Evolutionary conservation across 1,140 invertebrate genomes (phyloP).

Genomic region (Agraylea sexmaculata): DNA sequence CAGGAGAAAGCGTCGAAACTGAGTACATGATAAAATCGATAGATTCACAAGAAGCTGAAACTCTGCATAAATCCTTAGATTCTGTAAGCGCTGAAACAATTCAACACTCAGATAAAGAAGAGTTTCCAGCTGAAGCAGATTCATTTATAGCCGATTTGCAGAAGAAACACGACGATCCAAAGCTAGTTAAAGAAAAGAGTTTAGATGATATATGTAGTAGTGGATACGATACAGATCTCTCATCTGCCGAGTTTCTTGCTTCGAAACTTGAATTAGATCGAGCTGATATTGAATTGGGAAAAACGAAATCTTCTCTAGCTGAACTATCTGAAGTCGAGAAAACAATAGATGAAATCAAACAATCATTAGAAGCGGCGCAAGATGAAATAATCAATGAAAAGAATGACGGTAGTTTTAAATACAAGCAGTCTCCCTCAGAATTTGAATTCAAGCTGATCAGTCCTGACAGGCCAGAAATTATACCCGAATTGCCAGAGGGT

Average conservation of each 20-base stretch:
- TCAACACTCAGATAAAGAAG: constrained; percentile 32
- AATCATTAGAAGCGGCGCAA: constrained; percentile 51
- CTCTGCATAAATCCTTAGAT: constrained; percentile 39
- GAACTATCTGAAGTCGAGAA: constrained; percentile 44
- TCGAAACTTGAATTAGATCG: constrained; percentile 41
- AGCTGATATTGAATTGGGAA: constrained; percentile 32
- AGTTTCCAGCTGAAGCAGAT: constrained; percentile 37
- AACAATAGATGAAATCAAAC: constrained; percentile 56
- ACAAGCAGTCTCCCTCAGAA: constrained; percentile 58
- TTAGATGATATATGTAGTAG: constrained; percentile 47
- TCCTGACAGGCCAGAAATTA: constrained; percentile 38
- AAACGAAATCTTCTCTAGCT: constrained; percentile 33
- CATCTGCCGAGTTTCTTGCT: constrained; percentile 48
- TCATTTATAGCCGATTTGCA: constrained; percentile 37
- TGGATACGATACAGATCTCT: constrained; percentile 52
- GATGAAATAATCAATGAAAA: constrained; percentile 52
- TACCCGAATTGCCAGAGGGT: constrained; percentile 37
- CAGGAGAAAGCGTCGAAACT: constrained; percentile 41
- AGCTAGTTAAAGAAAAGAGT: constrained; percentile 39
- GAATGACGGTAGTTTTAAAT: constrained; percentile 40
- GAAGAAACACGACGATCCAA: constrained; percentile 34
- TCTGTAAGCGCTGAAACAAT: constrained; percentile 39
- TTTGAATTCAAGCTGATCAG: constrained; percentile 53
- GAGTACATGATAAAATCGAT: constrained; percentile 40
- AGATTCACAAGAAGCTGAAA: constrained; percentile 38